These are phyloP conservation scores for Microcebus lehilahytsara DNA, from an alignment of 2,113 vertebrate genomes.

Conservation along the genomic window DNA sequence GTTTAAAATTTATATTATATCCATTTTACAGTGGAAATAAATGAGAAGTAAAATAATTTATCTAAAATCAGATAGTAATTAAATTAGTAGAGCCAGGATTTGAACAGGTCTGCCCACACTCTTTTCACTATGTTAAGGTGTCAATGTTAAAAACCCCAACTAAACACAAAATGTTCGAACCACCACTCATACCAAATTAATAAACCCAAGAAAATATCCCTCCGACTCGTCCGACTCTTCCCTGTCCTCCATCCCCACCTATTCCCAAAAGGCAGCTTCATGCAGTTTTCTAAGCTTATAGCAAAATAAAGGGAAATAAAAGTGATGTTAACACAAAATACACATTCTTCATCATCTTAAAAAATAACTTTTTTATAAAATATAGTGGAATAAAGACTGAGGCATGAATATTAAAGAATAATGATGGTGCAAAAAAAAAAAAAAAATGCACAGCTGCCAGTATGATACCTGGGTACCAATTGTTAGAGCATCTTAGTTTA, in stretches of 20 bases:
- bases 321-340: background rate
- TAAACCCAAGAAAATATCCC: background rate
- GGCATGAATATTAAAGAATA: conserved; percentile 65
- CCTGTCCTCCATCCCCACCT: background rate
- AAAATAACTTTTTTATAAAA: conserved; percentile 51
- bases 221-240: background rate
- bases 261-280: background rate
- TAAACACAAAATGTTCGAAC: background rate
- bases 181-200: background rate
- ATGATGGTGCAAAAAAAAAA: conserved; percentile 71
- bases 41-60: background rate
- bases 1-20: conserved; percentile 12
- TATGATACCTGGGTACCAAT: conserved; percentile 53
- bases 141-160: background rate
- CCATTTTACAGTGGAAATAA: conserved; percentile 12
- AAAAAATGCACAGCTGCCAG: conserved; percentile 58
- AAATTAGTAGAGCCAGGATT: background rate
- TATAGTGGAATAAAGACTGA: conserved; percentile 47
- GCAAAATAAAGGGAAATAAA: background rate
- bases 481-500: conserved; percentile 49
- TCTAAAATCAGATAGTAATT: background rate
- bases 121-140: background rate
- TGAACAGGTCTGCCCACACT: background rate
- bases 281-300: background rate
- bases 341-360: conserved; percentile 1